phyloP scores from a whole-genome alignment of 2,797 vertebrate species.

The Anisognathus igniventris region DNA sequence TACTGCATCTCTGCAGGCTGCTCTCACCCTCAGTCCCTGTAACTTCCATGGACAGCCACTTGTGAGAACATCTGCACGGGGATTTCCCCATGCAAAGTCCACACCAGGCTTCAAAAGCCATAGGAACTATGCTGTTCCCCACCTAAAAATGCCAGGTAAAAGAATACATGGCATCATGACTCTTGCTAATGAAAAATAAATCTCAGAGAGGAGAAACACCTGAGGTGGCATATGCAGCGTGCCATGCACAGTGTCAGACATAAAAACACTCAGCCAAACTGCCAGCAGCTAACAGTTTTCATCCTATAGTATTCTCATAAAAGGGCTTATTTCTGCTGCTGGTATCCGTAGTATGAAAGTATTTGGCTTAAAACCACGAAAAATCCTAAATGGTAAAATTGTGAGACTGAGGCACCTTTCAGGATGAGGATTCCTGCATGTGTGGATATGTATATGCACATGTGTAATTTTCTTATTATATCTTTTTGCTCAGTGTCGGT shows the following conservation, averaged over 20 bases:
- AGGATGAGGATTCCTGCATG: background rate
- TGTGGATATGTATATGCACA: background rate
- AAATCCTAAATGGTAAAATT: background rate
- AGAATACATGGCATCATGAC: background rate
- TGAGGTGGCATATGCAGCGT: accelerated
- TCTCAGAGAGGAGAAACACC: background rate
- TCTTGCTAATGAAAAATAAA: background rate
- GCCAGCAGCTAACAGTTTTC: background rate
- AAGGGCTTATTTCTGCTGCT: background rate
- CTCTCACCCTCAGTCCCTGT: background rate
- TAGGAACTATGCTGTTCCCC: background rate
- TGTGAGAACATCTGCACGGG: background rate
- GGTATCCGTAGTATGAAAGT: background rate
- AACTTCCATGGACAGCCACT: background rate
- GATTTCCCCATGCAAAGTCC: background rate
- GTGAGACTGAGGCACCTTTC: background rate
- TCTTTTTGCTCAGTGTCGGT: background rate
- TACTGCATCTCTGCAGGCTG: background rate
- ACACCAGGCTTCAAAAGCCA: background rate
- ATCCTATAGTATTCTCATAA: background rate
- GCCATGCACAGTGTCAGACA: background rate
- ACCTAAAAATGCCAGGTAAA: background rate
- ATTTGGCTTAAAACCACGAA: background rate
- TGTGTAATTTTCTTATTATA: background rate
- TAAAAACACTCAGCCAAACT: background rate